Evolutionary conservation across 2,888 invertebrate species (phyloP).

Genomic region (Euproctis similis): DNA sequence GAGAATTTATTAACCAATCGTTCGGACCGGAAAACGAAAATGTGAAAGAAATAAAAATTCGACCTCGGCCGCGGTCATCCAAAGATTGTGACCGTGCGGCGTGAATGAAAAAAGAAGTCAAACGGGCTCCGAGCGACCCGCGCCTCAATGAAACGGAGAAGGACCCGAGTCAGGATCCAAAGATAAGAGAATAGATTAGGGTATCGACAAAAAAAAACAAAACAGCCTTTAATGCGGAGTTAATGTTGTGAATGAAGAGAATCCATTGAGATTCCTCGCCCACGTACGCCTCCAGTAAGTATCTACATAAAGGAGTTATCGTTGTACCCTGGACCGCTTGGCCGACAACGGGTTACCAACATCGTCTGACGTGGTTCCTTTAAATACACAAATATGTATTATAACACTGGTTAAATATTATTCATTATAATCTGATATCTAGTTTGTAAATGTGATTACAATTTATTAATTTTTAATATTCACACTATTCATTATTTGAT

Average conservation of each 20-base stretch:
- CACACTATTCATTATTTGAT: too few species aligned
- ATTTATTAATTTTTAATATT: too few species aligned
- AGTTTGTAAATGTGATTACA: too few species aligned
- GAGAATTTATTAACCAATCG: slow-evolving; percentile 77
- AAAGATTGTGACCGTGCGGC: slow-evolving; percentile 69
- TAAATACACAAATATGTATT: too few species aligned
- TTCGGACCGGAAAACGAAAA: slow-evolving; percentile 73
- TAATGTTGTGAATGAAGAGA: slow-evolving; percentile 73
- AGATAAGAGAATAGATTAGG: slow-evolving; percentile 74
- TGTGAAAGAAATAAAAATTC: slow-evolving; percentile 75
- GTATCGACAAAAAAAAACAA: slow-evolving; percentile 64
- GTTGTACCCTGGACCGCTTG: slow-evolving; percentile 27
- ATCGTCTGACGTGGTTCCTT: too few species aligned
- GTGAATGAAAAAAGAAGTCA: slow-evolving; percentile 74
- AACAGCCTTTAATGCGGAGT: slow-evolving; percentile 68
- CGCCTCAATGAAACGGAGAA: slow-evolving; percentile 71
- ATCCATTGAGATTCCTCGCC: slow-evolving; percentile 68
- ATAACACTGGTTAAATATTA: too few species aligned
- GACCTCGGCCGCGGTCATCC: slow-evolving; percentile 74
- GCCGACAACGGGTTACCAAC: too few species aligned
- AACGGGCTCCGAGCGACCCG: slow-evolving; percentile 66
- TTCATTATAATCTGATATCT: too few species aligned
- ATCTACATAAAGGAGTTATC: slow-evolving; percentile 41
- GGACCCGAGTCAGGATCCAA: slow-evolving; percentile 64
- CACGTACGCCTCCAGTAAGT: slow-evolving; percentile 47